A percentile compares a stretch with the other conserved stretches of the same genome.
These are phyloP conservation scores for Tenthredo distinguenda DNA, from an alignment of 2,888 invertebrate genomes.

Conservation along the genomic window DNA sequence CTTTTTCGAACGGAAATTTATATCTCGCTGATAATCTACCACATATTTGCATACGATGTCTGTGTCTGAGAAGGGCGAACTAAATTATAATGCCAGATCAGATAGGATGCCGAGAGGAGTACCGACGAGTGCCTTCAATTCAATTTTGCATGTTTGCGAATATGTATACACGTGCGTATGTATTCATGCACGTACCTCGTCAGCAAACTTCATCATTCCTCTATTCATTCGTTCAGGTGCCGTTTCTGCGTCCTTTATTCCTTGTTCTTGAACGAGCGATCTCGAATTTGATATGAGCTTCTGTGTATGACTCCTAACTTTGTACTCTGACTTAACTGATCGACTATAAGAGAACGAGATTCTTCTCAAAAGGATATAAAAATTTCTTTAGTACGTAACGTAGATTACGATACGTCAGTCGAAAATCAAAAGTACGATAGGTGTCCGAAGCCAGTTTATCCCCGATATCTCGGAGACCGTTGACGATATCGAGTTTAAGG, in stretches of 20 bases:
- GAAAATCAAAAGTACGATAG: too few relatives aligned
- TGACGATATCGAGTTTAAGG: neutral
- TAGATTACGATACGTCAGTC: too few relatives aligned
- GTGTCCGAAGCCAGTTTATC: neutral
- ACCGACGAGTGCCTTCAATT: constrained; percentile 56
- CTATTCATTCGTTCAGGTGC: neutral
- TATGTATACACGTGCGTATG: constrained; percentile 60
- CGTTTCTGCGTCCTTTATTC: neutral
- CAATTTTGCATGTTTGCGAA: constrained; percentile 78
- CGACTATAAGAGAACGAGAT: neutral
- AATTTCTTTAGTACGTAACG: too few relatives aligned
- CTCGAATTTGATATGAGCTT: neutral
- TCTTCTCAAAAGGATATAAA: too few relatives aligned
- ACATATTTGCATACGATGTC: neutral
- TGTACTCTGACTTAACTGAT: neutral
- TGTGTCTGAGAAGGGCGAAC: neutral
- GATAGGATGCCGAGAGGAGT: neutral
- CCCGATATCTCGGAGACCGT: neutral
- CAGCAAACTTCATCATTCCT: neutral
- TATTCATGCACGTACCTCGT: neutral
- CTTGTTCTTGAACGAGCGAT: neutral
- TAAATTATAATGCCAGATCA: neutral
- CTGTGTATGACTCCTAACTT: neutral
- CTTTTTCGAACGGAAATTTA: neutral
- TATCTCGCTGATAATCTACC: neutral